These are phyloP conservation scores for Panonychus citri DNA, from an alignment of 1,140 invertebrate genomes.

Conservation along the genomic window DNA sequence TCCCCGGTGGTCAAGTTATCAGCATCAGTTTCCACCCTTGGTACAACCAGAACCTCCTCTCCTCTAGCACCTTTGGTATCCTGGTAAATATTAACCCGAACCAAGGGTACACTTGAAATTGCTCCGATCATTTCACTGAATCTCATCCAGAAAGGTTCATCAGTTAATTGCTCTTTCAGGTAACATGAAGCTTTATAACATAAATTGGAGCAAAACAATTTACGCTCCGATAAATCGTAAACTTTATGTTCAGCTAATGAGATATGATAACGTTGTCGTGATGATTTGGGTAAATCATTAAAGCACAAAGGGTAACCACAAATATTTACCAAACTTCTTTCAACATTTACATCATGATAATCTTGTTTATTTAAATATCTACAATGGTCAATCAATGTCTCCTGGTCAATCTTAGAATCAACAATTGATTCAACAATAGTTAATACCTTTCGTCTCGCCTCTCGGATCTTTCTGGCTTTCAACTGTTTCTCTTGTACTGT, in stretches of 20 bases:
- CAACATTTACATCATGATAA: conserved; percentile 4
- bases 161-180: conserved; percentile 1
- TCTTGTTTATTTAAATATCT: conserved; percentile 1
- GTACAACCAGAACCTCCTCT: background rate
- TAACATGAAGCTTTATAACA: conserved; percentile 2
- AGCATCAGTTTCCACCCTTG: background rate
- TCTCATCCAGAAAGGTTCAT: conserved; percentile 6
- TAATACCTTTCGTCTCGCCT: background rate
- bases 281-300: background rate
- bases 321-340: conserved; percentile 2
- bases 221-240: background rate
- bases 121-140: too few species aligned
- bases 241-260: background rate
- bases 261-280: conserved; percentile 2
- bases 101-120: background rate
- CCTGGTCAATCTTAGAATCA: background rate
- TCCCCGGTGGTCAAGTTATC: too few species aligned
- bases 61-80: background rate
- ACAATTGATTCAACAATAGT: conserved; percentile 2
- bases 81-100: background rate
- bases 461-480: background rate
- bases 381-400: background rate
- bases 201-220: conserved; percentile 1
- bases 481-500: background rate
- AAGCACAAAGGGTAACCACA: conserved; percentile 9